Evolutionary conservation across 2,888 invertebrate species (phyloP).

Genomic region (Osmoderma eremita): DNA sequence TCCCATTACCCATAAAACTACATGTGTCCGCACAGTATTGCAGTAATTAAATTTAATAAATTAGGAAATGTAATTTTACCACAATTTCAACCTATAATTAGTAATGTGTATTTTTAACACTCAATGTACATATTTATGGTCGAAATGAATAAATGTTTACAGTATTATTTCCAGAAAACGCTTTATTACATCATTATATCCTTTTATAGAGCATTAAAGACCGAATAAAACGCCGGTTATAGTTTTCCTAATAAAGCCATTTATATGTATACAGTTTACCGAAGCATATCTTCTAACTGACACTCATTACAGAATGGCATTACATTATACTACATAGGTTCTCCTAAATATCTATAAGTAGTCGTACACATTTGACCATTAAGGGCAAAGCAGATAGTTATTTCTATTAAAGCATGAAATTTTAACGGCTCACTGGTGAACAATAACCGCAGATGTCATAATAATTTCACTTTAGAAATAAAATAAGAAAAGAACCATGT

Average conservation of each 20-base stretch:
- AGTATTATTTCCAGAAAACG: slow-evolving; percentile 22
- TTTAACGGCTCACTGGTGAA: slow-evolving; percentile 21
- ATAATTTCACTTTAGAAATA: slow-evolving; percentile 38
- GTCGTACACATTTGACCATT: slow-evolving; percentile 8
- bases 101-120: slow-evolving; percentile 10
- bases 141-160: slow-evolving; percentile 31
- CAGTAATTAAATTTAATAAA: background rate
- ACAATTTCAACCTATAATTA: slow-evolving; percentile 6
- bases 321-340: slow-evolving; percentile 4
- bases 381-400: background rate
- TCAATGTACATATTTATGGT: slow-evolving; percentile 1
- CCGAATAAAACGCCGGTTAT: slow-evolving; percentile 31
- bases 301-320: slow-evolving; percentile 28
- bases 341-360: background rate
- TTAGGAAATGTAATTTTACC: background rate
- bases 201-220: slow-evolving; percentile 31
- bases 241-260: slow-evolving; percentile 30
- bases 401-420: slow-evolving; percentile 22
- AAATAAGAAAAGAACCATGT: slow-evolving; percentile 26
- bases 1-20: too few relatives aligned
- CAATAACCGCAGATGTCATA: slow-evolving; percentile 42
- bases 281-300: slow-evolving; percentile 35
- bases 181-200: slow-evolving; percentile 32
- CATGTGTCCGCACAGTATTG: too few relatives aligned
- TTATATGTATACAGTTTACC: slow-evolving; percentile 32